Base-by-base conservation (phyloP, 2,797 vertebrate genomes). In the Phoebastria nigripes region DNA sequence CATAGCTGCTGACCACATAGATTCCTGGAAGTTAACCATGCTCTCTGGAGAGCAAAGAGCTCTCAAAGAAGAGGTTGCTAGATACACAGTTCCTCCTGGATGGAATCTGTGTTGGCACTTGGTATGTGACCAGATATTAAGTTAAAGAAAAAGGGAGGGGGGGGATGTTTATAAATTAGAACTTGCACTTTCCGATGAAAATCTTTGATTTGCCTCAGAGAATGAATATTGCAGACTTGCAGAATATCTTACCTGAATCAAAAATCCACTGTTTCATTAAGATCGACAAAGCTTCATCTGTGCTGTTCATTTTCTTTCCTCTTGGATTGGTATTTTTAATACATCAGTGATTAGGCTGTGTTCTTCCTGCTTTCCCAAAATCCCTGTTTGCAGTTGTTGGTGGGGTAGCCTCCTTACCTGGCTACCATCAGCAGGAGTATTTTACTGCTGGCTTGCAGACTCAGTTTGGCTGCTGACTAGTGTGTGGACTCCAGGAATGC, bases 111-210 rank as follows among this genome's bases (percentile, higher is more conserved):
- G 51, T 86, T 52, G 84, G 24, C 55, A 29, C 39, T 87, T 84
- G 33, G 11, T 35, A 10, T 33, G 31, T 89, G 37, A 89, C 18
- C 18, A 59, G 46, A 25, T 72, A 37, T 0, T 70, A 22, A 55
- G 56, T 55, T 91, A 0, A 8, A 19, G 18, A 77, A 9, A 37
- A n/a, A 33, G 12, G n/a, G 2, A 2, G 12, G 3, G 3, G 11
- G 15, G 5, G 12, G 19, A 7, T 11, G 9, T 41, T 59, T 66
- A 3, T 78, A 29, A 25, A 33, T 37, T 58, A 73, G 55, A 81
- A 76, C 29, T 54, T 58, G 25, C 26, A 8, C 37, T 95, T 80
- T 22, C 42, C 65, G 59, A 15, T 86, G 0, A 65, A 76, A 65
- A 56, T 54, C 28, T 56, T 28, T 52, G 8, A n/a, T 76, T 76